Evolutionary conservation across 2,888 invertebrate species (phyloP).

Genomic region (Bursaphelenchus okinawaensis): DNA sequence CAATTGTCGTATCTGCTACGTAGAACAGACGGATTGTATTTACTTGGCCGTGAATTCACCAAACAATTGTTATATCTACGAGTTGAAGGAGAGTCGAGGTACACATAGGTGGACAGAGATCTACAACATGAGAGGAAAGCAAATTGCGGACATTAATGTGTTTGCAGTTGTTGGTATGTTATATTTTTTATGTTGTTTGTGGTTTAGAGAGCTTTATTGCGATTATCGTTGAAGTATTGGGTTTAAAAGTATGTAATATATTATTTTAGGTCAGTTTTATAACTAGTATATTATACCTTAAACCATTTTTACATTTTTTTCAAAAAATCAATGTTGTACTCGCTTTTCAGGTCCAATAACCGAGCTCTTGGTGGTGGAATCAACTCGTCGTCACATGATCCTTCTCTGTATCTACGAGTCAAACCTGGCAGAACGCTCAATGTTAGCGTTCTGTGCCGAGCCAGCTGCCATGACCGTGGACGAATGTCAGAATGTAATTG

Average conservation of each 20-base stretch:
- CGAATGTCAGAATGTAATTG: conserved; percentile 28
- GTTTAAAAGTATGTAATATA: too few relatives aligned
- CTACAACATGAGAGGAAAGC: conserved; percentile 19
- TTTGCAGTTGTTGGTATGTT: conserved; percentile 28
- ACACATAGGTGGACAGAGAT: conserved; percentile 24
- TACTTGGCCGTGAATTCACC: conserved; percentile 33
- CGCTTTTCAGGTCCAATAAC: conserved; percentile 27
- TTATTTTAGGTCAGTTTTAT: too few relatives aligned
- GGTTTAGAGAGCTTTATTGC: too few relatives aligned
- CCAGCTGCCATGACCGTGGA: conserved; percentile 27
- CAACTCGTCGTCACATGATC: background rate
- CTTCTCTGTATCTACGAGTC: conserved; percentile 26
- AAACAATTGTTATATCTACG: conserved; percentile 26
- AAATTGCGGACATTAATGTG: conserved; percentile 19
- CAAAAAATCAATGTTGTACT: too few relatives aligned
- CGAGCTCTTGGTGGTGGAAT: conserved; percentile 28
- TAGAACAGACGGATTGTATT: conserved; percentile 19
- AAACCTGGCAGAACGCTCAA: conserved; percentile 21
- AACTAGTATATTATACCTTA: too few relatives aligned
- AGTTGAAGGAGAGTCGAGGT: conserved; percentile 17
- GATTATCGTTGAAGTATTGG: too few relatives aligned
- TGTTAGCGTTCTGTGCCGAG: conserved; percentile 28
- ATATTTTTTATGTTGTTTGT: too few relatives aligned
- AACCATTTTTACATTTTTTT: too few relatives aligned
- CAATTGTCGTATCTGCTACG: conserved; percentile 23